These are phyloP conservation scores for Gallinago undulata DNA, from an alignment of 2,113 vertebrate genomes.

Conservation along the genomic window DNA sequence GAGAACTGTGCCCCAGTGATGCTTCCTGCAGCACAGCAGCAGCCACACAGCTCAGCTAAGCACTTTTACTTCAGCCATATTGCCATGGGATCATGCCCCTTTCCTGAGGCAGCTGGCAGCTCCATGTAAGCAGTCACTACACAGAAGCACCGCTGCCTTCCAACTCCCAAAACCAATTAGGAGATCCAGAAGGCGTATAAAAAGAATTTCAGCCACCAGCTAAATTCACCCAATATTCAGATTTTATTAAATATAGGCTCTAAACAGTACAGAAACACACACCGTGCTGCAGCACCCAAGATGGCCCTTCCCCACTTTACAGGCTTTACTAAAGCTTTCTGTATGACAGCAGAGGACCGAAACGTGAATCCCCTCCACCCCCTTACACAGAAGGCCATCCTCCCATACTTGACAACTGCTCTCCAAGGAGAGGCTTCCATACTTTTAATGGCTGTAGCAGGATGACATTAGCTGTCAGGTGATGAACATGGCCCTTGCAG, in stretches of 20 bases:
- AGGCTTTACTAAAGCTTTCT: not conserved
- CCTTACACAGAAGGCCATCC: not conserved
- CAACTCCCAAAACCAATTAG: fast-evolving
- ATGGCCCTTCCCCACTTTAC: not conserved
- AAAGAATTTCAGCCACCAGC: not conserved
- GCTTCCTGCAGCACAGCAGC: not conserved
- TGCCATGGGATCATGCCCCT: not conserved
- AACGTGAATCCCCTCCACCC: not conserved
- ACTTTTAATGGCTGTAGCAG: not conserved
- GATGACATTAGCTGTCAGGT: not conserved
- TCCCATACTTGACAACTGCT: not conserved
- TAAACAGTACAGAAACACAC: not conserved
- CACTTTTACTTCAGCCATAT: fast-evolving
- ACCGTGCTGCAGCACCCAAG: not conserved
- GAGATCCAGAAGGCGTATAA: not conserved
- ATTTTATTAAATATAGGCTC: not conserved
- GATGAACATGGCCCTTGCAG: not conserved
- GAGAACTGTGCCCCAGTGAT: fast-evolving
- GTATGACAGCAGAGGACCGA: not conserved
- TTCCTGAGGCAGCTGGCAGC: not conserved
- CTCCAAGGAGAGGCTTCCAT: not conserved
- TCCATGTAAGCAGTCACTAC: not conserved
- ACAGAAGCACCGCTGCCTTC: not conserved
- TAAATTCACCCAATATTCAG: not conserved
- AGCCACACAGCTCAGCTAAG: not conserved